Conservation (phyloP, 2,888 invertebrate species). For the Sarcophaga rosellei region DNA sequence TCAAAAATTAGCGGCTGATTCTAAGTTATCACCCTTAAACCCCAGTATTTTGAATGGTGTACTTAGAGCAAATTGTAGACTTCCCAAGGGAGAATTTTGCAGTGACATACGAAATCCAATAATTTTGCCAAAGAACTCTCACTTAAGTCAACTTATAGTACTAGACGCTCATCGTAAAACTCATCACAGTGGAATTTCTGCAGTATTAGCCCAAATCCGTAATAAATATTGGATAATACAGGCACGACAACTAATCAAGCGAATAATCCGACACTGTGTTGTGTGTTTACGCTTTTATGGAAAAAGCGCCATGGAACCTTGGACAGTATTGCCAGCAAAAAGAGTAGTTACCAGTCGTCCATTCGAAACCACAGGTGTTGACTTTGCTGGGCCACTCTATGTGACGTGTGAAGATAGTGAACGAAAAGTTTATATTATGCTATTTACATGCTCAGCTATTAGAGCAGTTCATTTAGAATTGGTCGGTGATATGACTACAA, state of each 20-base stretch:
- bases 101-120: slow-evolving; percentile 41
- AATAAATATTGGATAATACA: slow-evolving; percentile 60
- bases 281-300: slow-evolving; percentile 54
- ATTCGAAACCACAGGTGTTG: slow-evolving; percentile 59
- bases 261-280: slow-evolving; percentile 43
- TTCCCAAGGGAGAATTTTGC: slow-evolving; percentile 36
- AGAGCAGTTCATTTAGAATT: slow-evolving; percentile 57
- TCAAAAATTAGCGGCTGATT: slow-evolving; percentile 30
- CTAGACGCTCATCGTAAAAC: slow-evolving; percentile 54
- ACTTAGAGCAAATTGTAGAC: slow-evolving; percentile 26
- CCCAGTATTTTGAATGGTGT: slow-evolving; percentile 38
- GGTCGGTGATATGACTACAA: slow-evolving; percentile 48
- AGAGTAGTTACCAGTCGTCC: slow-evolving; percentile 50
- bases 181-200: slow-evolving; percentile 48
- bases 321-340: slow-evolving; percentile 52
- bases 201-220: slow-evolving; percentile 46
- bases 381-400: slow-evolving; percentile 59
- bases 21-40: slow-evolving; percentile 50
- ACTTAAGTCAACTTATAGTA: slow-evolving; percentile 49
- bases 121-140: slow-evolving; percentile 53
- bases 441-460: slow-evolving; percentile 58
- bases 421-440: slow-evolving; percentile 50
- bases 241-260: slow-evolving; percentile 55
- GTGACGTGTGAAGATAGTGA: slow-evolving; percentile 26
- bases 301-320: slow-evolving; percentile 56